Percentiles rank a stretch among this genome's conserved stretches.
Conservation (phyloP, 2,888 invertebrate species). For the Phortica okadai region DNA sequence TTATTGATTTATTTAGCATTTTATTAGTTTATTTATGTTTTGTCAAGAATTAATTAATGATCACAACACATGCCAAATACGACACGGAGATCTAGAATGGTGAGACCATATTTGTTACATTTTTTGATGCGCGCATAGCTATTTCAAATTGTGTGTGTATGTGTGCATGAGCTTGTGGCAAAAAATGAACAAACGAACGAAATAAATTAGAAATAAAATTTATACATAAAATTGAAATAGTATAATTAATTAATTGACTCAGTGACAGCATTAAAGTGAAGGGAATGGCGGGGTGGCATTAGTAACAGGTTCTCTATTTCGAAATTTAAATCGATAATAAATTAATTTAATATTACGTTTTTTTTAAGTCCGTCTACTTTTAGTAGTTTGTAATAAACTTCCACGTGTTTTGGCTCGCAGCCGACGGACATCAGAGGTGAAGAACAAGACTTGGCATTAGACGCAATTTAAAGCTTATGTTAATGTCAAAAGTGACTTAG, state of each 20-base stretch:
- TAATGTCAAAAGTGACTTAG: neutral
- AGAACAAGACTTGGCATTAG: neutral
- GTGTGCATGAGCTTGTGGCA: neutral
- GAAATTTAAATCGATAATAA: constrained; percentile 55
- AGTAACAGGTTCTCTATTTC: constrained; percentile 19
- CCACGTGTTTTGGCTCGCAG: neutral
- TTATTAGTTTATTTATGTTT: neutral
- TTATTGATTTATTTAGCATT: neutral
- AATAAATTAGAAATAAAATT: neutral
- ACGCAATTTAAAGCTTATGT: neutral
- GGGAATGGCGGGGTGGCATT: neutral
- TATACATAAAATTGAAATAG: constrained; percentile 9
- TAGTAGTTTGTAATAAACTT: neutral
- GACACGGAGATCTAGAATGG: too few relatives aligned
- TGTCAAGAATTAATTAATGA: neutral
- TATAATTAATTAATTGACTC: constrained; percentile 30
- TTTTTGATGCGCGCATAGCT: too few relatives aligned
- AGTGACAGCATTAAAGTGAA: constrained; percentile 3
- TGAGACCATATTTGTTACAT: too few relatives aligned
- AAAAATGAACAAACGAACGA: constrained; percentile 4
- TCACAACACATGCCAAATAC: too few relatives aligned
- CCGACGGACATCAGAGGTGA: neutral
- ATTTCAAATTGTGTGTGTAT: too few relatives aligned
- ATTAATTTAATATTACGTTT: constrained; percentile 43
- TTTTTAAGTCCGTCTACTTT: neutral